These are phyloP conservation scores for Bubo bubo DNA, from an alignment of 2,113 vertebrate genomes.

Conservation along the genomic window DNA sequence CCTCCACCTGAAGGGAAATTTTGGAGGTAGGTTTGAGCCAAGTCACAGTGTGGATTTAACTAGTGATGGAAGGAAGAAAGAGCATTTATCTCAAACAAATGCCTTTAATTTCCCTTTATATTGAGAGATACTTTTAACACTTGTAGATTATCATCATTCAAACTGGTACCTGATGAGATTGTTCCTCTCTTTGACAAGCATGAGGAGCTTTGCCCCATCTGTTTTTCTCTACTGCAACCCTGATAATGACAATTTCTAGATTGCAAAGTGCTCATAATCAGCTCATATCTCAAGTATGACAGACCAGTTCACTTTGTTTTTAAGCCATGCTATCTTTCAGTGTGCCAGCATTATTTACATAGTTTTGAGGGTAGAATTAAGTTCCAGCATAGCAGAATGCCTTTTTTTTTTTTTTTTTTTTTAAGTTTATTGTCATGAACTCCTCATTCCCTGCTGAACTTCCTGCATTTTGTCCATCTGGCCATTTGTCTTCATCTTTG, in stretches of 20 bases:
- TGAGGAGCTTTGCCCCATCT: background rate
- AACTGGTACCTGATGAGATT: background rate
- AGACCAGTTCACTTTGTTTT: background rate
- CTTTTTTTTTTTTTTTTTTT: background rate
- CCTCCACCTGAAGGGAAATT: background rate
- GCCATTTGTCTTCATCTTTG: background rate
- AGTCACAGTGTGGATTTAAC: background rate
- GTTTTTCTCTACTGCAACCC: background rate
- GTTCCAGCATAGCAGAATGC: background rate
- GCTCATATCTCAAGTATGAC: background rate
- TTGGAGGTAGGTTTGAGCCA: background rate
- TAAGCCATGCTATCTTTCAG: background rate
- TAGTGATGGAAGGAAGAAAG: background rate
- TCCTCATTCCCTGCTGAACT: background rate
- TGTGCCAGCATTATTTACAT: background rate
- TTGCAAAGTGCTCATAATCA: background rate
- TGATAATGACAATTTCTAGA: background rate
- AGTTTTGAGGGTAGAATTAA: background rate
- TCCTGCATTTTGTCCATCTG: background rate
- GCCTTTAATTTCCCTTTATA: background rate
- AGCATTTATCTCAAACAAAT: background rate
- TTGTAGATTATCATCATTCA: background rate
- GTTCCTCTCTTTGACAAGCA: background rate
- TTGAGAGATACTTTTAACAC: background rate
- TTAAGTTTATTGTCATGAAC: background rate